A percentile compares a stretch with the other conserved stretches of the same genome.
These are phyloP conservation scores for Poecilobothrus nobilitatus DNA, from an alignment of 2,888 invertebrate species.

Conservation along the genomic window DNA sequence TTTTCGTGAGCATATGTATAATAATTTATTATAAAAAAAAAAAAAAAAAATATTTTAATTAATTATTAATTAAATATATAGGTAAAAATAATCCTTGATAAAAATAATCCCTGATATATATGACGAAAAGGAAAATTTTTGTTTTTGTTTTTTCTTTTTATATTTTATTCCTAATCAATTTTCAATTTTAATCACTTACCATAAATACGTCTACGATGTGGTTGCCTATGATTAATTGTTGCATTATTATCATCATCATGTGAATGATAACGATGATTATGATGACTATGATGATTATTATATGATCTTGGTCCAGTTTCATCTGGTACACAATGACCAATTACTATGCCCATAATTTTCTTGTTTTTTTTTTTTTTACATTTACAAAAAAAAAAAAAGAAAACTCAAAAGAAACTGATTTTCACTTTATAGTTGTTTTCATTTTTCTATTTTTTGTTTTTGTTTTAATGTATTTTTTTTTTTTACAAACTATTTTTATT, in stretches of 20 bases:
- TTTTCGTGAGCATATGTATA: too few species aligned
- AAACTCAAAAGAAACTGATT: neutral
- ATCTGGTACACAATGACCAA: constrained; percentile 63
- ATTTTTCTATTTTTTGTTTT: neutral
- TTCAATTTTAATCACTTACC: constrained; percentile 34
- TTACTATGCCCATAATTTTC: constrained; percentile 60
- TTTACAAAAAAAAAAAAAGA: neutral
- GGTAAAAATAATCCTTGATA: too few species aligned
- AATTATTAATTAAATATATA: too few species aligned
- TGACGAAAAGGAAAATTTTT: too few species aligned
- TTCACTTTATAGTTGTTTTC: neutral
- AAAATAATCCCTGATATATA: too few species aligned
- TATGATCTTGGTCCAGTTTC: constrained; percentile 31
- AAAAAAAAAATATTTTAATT: too few species aligned
- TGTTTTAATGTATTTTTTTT: too few species aligned
- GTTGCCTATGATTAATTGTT: neutral
- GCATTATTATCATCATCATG: constrained; percentile 34
- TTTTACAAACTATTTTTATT: too few species aligned
- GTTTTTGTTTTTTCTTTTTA: too few species aligned
- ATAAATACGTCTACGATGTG: constrained; percentile 39
- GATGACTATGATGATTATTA: constrained; percentile 48
- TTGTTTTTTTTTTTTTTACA: too few species aligned
- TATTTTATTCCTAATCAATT: too few species aligned
- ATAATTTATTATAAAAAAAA: too few species aligned
- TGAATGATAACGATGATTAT: constrained; percentile 23